Percentiles rank a stretch among this genome's conserved stretches.
phyloP scores from a whole-genome alignment of 2,113 vertebrate genomes.

The Pituophis catenifer region DNA sequence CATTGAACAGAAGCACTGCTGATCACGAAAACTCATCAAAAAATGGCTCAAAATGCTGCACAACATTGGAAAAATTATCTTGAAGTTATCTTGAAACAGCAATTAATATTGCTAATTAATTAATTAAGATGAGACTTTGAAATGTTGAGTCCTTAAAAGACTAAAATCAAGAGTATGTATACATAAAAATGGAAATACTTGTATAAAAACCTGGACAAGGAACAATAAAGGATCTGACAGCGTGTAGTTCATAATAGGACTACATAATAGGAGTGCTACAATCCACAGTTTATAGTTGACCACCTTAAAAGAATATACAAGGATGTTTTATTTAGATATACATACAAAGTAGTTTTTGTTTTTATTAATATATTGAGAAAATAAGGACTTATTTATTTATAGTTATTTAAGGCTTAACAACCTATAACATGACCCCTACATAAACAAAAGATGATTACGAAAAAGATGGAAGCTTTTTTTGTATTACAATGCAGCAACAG shows the following conservation, averaged over 20 bases:
- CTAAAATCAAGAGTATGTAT: not conserved
- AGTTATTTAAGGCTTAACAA: conserved; percentile 26
- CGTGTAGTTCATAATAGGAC: too few relatives aligned
- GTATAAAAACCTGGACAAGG: not conserved
- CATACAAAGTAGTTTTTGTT: not conserved
- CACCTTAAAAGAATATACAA: not conserved
- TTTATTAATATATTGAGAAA: not conserved
- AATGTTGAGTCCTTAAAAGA: conserved; percentile 4
- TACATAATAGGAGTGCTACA: not conserved
- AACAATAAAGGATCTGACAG: not conserved
- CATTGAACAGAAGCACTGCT: not conserved
- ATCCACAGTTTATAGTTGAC: not conserved
- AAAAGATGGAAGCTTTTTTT: conserved; percentile 17
- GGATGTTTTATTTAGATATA: not conserved
- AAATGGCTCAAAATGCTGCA: not conserved
- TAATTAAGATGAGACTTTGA: not conserved
- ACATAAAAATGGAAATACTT: not conserved
- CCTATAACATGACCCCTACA: not conserved
- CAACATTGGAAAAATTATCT: not conserved
- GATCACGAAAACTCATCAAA: not conserved
- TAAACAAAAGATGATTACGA: not conserved
- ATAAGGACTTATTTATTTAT: not conserved
- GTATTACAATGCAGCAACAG: not conserved
- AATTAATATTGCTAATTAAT: not conserved
- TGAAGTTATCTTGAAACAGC: conserved; percentile 14